These are phyloP conservation scores for Donacobius atricapilla DNA, from an alignment of 2,113 vertebrate species.

Conservation along the genomic window DNA sequence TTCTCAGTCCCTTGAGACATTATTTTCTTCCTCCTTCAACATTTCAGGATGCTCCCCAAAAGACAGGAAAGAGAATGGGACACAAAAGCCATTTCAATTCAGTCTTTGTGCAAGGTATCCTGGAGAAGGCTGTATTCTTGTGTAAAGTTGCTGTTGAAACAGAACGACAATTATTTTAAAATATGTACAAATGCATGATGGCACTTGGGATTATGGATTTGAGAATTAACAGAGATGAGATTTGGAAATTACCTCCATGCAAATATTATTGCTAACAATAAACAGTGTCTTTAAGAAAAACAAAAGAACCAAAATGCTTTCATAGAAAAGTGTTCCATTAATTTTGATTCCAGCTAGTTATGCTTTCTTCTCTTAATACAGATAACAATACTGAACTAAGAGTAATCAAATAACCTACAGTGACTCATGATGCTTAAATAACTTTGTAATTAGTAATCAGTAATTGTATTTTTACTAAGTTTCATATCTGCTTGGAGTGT, in stretches of 20 bases:
- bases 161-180: conserved; percentile 19
- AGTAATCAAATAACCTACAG: not conserved
- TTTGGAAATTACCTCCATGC: not conserved
- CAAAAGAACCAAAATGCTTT: not conserved
- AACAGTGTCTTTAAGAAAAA: not conserved
- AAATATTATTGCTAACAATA: not conserved
- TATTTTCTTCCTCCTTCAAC: conserved; percentile 15
- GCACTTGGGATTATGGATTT: not conserved
- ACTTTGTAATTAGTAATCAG: too few species aligned
- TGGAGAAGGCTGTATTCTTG: conserved; percentile 5
- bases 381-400: not conserved
- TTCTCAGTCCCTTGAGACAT: not conserved
- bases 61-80: conserved; percentile 8
- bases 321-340: not conserved
- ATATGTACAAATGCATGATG: not conserved
- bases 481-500: not conserved
- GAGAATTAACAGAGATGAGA: not conserved
- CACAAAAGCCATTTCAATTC: conserved; percentile 26
- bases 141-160: conserved; percentile 46
- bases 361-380: not conserved
- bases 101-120: conserved; percentile 25
- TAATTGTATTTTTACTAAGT: not conserved
- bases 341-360: not conserved
- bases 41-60: conserved; percentile 32
- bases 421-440: not conserved